Evolutionary conservation across 2,888 invertebrate species (phyloP), one percentile per base, ranked within the genome.

Genomic region (Liodrosophila aerea): DNA sequence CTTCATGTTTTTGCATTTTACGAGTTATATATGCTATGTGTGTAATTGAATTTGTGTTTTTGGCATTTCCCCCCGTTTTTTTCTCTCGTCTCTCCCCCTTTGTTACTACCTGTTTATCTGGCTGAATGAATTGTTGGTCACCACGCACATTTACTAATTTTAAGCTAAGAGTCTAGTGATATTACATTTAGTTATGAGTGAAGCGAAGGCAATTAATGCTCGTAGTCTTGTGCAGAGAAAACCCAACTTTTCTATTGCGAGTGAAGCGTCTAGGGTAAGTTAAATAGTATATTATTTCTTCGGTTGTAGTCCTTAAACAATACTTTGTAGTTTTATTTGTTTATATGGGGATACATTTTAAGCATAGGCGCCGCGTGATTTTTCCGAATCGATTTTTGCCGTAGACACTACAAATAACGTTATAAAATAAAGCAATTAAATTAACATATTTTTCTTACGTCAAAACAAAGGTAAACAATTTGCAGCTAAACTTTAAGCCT

Each of bases 141-240:
- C 9, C 59, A 34, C 29, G 30, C 66, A 50, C 72, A 36, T 66
- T 39, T 62, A 57, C 59, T 81, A 72, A 76, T 64, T 68, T 63
- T 82, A 84, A 83, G 80, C 77, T 81, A 82, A 66, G 70, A 78
- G 68, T 87, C 87, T 87, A 87, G 87, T 87, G 87, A 87, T 87
- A 87, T 87, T 87, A 87, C 65, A 70, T 85, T 84, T 85, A 87
- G 80, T 86, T 85, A 69, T 67, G 62, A 29, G 11, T 7, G 37
- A 1, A 51, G 51, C 47, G 22, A 33, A 27, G 51, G 63, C 70
- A 63, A 68, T 73, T 67, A 68, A 53, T 70, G 53, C 52, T 65
- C 50, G 57, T 53, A 71, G 44, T 59, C 65, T 49, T 65, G 61
- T 56, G 54, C 59, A 68, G 13, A 16, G 0, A 31, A 15, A n/a